phyloP scores from a whole-genome alignment of 2,888 invertebrate species.

The Timema cristinae region DNA sequence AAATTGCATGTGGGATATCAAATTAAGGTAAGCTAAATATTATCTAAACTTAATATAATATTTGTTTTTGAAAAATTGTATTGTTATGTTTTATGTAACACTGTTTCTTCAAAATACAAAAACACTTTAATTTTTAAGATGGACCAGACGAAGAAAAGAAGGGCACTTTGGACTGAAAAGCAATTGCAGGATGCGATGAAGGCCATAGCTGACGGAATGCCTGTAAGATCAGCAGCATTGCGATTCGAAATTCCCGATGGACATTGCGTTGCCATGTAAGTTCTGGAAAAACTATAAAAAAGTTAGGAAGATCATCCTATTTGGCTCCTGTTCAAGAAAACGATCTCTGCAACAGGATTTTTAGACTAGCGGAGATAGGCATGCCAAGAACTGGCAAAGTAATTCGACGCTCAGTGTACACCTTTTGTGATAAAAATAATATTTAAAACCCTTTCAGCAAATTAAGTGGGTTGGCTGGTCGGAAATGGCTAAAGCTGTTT shows the following conservation, averaged over 20 bases:
- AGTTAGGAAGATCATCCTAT: slow-evolving; percentile 1
- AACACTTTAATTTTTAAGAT: not conserved
- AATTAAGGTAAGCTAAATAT: too few relatives aligned
- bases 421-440: slow-evolving; percentile 8
- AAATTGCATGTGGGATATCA: too few relatives aligned
- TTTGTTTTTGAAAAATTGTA: too few relatives aligned
- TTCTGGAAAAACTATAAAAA: not conserved
- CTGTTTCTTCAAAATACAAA: not conserved
- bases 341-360: not conserved
- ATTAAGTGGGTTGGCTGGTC: not conserved
- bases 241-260: not conserved
- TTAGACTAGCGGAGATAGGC: slow-evolving; percentile 1
- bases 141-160: not conserved
- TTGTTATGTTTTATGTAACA: not conserved
- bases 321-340: not conserved
- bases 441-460: slow-evolving; percentile 8
- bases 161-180: not conserved
- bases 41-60: too few relatives aligned
- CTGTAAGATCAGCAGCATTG: slow-evolving; percentile 2
- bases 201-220: slow-evolving; percentile 6
- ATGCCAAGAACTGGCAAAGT: slow-evolving; percentile 4
- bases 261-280: not conserved
- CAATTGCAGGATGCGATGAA: not conserved
- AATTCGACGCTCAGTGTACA: not conserved
- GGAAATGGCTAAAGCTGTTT: slow-evolving; percentile 13